phyloP scores from a whole-genome alignment of 92 coral and sea anemone species.

The Phenganax subtilis region DNA sequence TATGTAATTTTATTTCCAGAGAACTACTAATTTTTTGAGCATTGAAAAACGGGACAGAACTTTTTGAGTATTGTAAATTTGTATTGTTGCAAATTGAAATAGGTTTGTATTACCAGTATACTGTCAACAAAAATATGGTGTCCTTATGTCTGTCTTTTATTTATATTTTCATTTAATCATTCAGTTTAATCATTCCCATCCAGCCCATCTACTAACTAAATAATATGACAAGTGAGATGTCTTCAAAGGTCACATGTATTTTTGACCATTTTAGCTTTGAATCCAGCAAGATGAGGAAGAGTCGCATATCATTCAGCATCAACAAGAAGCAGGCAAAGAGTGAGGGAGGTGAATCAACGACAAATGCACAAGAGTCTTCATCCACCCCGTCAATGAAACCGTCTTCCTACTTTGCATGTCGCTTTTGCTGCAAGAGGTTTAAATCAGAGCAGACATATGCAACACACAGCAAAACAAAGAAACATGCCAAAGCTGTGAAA shows the following conservation, averaged over 20 bases:
- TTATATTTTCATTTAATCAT: background rate
- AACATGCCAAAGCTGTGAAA: constrained; percentile 41
- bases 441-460: constrained; percentile 39
- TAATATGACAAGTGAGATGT: no score
- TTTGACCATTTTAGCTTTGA: constrained; percentile 1
- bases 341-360: constrained; percentile 31
- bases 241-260: background rate
- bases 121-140: no score
- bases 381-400: constrained; percentile 26
- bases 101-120: no score
- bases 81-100: no score
- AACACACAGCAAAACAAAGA: constrained; percentile 44
- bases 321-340: constrained; percentile 20
- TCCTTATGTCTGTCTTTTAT: background rate
- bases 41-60: no score
- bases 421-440: constrained; percentile 52
- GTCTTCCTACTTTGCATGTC: constrained; percentile 41
- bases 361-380: background rate
- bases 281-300: constrained; percentile 39
- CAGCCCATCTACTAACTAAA: no score
- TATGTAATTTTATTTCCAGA: no score
- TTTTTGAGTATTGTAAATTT: no score
- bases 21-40: no score
- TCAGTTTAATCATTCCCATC: background rate
- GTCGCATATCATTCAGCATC: constrained; percentile 40